A percentile compares a stretch with the other conserved stretches of the same genome.
phyloP scores from a whole-genome alignment of 2,888 invertebrate species.

The Netelia virgata region DNA sequence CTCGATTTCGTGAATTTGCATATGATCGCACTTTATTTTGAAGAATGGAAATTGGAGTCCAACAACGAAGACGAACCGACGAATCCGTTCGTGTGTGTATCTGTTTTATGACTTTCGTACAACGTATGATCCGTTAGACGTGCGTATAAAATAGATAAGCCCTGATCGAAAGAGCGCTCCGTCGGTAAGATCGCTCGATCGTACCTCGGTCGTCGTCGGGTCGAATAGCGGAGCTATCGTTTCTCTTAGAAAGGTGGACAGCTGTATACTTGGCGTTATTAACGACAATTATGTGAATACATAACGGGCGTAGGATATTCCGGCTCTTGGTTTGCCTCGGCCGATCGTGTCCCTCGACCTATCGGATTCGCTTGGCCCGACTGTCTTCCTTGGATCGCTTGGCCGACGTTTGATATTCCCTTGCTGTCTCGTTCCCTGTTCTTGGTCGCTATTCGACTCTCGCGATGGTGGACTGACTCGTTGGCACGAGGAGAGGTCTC shows the following conservation, averaged over 20 bases:
- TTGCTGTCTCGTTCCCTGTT: conserved; percentile 20
- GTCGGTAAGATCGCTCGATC: conserved; percentile 46
- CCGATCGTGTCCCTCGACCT: conserved; percentile 40
- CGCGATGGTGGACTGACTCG: conserved; percentile 44
- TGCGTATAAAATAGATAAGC: conserved; percentile 13
- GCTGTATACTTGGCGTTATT: conserved; percentile 64
- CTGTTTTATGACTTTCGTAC: not conserved
- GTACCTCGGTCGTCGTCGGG: conserved; percentile 35
- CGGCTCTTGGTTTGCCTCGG: conserved; percentile 34
- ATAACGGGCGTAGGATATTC: conserved; percentile 59
- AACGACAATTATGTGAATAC: conserved; percentile 69
- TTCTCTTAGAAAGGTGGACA: conserved; percentile 67
- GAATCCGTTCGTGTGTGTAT: not conserved
- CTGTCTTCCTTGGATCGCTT: conserved; percentile 8
- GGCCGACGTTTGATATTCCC: conserved; percentile 41
- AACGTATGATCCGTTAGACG: conserved; percentile 22
- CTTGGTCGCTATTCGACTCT: conserved; percentile 35
- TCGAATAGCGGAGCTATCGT: conserved; percentile 50
- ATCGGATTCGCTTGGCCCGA: conserved; percentile 34
- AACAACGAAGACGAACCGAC: not conserved
- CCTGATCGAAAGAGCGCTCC: conserved; percentile 39
- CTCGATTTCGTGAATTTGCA: conserved; percentile 24
- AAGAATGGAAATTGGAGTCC: conserved; percentile 34
- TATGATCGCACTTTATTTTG: conserved; percentile 2
- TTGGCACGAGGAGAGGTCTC: conserved; percentile 52